phyloP scores from a whole-genome alignment of 2,888 invertebrate species.

The Xanthorhoe designata region DNA sequence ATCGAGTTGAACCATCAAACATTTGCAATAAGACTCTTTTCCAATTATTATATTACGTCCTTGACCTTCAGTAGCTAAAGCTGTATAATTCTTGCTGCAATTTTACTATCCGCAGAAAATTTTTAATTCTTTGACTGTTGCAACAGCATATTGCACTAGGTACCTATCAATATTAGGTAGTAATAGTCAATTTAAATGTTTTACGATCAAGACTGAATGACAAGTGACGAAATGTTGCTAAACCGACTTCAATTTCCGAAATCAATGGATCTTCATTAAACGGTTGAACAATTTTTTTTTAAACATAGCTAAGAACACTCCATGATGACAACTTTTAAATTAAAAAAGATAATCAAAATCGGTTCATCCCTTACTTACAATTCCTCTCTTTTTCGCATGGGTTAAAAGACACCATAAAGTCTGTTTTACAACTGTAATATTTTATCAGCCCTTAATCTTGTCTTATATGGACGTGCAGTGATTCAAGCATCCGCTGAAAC shows the following conservation, averaged over 20 bases:
- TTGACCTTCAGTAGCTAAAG: slow-evolving; percentile 22
- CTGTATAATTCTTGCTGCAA: slow-evolving; percentile 20
- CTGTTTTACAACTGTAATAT: slow-evolving; percentile 21
- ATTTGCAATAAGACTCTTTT: background rate
- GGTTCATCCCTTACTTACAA: too few species aligned
- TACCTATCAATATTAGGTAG: background rate
- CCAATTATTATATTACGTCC: slow-evolving; percentile 12
- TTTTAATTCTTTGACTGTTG: slow-evolving; percentile 15
- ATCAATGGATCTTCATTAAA: too few species aligned
- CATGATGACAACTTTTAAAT: too few species aligned
- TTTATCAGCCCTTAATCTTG: slow-evolving; percentile 27
- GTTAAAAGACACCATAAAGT: background rate
- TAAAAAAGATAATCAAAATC: background rate
- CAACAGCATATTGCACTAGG: slow-evolving; percentile 20
- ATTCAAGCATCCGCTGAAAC: slow-evolving; percentile 36
- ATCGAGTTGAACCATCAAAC: background rate
- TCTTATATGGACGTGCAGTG: slow-evolving; percentile 28
- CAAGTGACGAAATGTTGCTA: too few species aligned
- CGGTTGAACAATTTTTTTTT: too few species aligned
- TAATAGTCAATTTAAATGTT: too few species aligned
- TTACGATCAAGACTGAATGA: too few species aligned
- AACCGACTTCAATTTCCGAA: too few species aligned
- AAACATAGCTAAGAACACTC: too few species aligned
- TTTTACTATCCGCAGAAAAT: slow-evolving; percentile 25
- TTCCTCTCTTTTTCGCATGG: too few species aligned